phyloP scores from a whole-genome alignment of 2,797 vertebrate species.

The Pelodytes ibericus region DNA sequence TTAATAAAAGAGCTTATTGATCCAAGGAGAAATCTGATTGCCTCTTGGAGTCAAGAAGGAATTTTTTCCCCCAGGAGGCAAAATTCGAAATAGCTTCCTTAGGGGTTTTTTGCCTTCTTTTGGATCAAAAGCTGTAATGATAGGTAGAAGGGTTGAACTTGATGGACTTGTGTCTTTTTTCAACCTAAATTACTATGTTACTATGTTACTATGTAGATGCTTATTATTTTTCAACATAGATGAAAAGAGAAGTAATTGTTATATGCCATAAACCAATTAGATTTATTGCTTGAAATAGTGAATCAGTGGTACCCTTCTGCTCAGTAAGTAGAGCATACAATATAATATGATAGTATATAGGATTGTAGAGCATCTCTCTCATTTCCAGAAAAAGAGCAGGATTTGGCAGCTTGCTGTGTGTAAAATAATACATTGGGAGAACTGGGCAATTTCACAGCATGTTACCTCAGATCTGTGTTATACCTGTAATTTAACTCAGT shows the following conservation, averaged over 20 bases:
- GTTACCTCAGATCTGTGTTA: constrained; percentile 23
- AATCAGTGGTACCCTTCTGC: background rate
- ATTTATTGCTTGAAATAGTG: background rate
- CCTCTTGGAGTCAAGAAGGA: no score
- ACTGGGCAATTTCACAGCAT: constrained; percentile 38
- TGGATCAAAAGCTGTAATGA: no score
- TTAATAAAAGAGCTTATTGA: no score
- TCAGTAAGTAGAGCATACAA: background rate
- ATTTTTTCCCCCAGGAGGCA: no score
- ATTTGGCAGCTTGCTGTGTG: constrained; percentile 29
- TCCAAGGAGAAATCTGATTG: no score
- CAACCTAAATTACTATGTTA: no score
- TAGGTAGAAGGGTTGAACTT: no score
- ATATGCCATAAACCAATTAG: background rate
- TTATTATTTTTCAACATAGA: no score
- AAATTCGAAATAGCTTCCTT: no score
- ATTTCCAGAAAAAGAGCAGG: constrained; percentile 27
- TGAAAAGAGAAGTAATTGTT: background rate
- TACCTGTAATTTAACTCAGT: constrained; percentile 39
- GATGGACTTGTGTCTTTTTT: no score
- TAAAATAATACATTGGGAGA: constrained; percentile 28
- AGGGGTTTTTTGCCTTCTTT: no score
- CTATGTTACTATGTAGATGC: no score
- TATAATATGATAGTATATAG: constrained; percentile 28
- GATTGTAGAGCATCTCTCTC: constrained; percentile 10